phyloP scores from a whole-genome alignment of 2,113 vertebrate species.

The Nerophis lumbriciformis region DNA sequence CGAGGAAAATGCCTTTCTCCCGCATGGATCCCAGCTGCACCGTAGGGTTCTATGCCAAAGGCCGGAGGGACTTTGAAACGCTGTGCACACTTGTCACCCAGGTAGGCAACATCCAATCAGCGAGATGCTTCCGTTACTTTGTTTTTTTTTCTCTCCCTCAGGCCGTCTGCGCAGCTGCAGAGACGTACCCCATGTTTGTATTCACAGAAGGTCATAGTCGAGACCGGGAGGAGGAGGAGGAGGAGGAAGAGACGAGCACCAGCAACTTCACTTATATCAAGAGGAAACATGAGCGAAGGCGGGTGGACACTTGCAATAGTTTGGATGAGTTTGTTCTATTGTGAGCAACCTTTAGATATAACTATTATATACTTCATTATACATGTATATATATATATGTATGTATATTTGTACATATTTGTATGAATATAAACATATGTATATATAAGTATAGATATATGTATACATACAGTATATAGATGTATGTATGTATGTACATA shows the following conservation, averaged over 20 bases:
- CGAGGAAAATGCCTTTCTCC: conserved; percentile 79
- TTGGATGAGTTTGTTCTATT: conserved; percentile 85
- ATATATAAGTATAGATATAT: too few relatives aligned
- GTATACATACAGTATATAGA: too few relatives aligned
- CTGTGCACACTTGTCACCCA: conserved; percentile 69
- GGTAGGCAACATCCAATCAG: conserved; percentile 49
- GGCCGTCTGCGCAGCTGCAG: conserved; percentile 73
- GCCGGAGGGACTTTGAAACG: conserved; percentile 71
- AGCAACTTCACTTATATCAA: conserved; percentile 51
- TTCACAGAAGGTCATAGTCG: conserved; percentile 74
- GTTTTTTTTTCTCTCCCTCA: conserved; percentile 31
- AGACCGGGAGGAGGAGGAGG: conserved; percentile 60
- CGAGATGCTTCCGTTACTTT: not conserved
- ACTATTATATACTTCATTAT: too few relatives aligned
- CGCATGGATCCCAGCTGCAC: conserved; percentile 93
- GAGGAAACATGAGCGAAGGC: conserved; percentile 37
- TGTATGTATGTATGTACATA: too few relatives aligned
- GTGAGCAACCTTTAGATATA: conserved; percentile 38
- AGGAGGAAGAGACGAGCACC: conserved; percentile 28
- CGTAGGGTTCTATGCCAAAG: conserved; percentile 81
- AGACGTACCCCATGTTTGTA: conserved; percentile 85
- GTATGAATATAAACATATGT: too few relatives aligned
- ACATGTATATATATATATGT: too few relatives aligned
- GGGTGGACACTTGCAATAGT: conserved; percentile 56
- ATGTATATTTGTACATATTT: too few relatives aligned